These are phyloP conservation scores for Xiphophorus couchianus DNA, from an alignment of 2,113 vertebrate genomes.

Conservation along the genomic window DNA sequence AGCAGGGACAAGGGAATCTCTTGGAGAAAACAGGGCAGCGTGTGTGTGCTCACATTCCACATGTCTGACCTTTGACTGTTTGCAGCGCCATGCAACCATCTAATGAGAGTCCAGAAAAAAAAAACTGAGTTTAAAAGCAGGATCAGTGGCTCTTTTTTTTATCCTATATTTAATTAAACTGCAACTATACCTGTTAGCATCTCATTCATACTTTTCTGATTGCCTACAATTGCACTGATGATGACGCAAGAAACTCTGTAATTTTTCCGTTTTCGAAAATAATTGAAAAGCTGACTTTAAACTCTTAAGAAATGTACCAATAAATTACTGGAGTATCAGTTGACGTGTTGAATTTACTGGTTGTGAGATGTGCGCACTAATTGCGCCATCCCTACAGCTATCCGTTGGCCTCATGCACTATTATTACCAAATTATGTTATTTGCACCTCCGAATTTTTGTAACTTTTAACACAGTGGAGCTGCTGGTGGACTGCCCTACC, in stretches of 20 bases:
- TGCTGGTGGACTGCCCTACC: too few relatives aligned
- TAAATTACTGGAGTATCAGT: not conserved
- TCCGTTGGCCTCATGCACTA: too few relatives aligned
- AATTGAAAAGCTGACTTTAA: not conserved
- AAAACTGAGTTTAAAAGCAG: constrained; percentile 82
- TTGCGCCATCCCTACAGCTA: too few relatives aligned
- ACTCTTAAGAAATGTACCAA: not conserved
- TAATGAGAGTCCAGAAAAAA: constrained; percentile 85
- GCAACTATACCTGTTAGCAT: constrained; percentile 22
- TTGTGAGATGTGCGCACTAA: too few relatives aligned
- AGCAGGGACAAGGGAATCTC: constrained; percentile 80
- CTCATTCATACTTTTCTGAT: constrained; percentile 32
- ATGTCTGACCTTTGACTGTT: constrained; percentile 90
- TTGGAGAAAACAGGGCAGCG: constrained; percentile 84
- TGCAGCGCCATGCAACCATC: constrained; percentile 86
- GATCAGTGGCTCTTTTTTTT: constrained; percentile 5
- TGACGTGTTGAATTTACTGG: too few relatives aligned
- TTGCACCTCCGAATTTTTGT: too few relatives aligned
- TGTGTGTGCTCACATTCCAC: constrained; percentile 87
- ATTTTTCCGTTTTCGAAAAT: not conserved
- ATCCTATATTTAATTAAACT: constrained; percentile 44
- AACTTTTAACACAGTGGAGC: too few relatives aligned
- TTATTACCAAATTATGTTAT: too few relatives aligned
- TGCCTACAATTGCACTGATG: not conserved
- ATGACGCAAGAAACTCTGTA: constrained; percentile 1